Evolutionary conservation across 2,888 invertebrate genomes (phyloP), one percentile per base, ranked within the genome.

Genomic region (Nomada ruficornis): DNA sequence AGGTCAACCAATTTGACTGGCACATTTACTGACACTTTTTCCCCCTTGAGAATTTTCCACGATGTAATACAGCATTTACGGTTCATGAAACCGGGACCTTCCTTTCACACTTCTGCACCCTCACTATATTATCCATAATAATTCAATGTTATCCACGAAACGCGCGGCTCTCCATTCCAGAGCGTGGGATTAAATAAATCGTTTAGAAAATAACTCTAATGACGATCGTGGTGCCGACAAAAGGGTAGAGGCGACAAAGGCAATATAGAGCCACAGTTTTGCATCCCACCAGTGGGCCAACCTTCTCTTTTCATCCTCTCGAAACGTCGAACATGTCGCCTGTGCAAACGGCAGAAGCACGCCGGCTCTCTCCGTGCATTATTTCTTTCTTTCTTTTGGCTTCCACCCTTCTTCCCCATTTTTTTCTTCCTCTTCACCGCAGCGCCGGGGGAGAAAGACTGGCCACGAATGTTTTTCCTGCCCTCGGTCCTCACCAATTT

Each of bases 301-400:
- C 52, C 62, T 68, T 36, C 29, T 63, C 26, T 60, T 67, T 65
- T 65, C 63, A 78, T 77, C 78, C 73, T 81, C 75, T 44, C 67
- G 72, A 76, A 77, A 77, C 81, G 76, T 74, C 76, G 84, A 87
- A 87, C 79, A 75, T 81, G 81, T 83, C 86, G 76, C 81, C 52
- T 73, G 75, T 81, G 69, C 78, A 82, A 82, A 85, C 75, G 71
- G 36, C 65, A 65, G 50, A 69, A 72, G 63, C 59, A 47, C 54
- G 15, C 47, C 75, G 60, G 47, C n/a, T 10, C 59, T 75, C 62
- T 80, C 55, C 63, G 75, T 71, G 86, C 76, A 76, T 85, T 85
- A 86, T 77, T 83, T 83, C 80, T 84, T 82, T 15, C 42, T 11
- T 26, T 44, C 36, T 42, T 63, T 71, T 74, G 2, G 26, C 42